A percentile compares a stretch with the other conserved stretches of the same genome.
phyloP scores from a whole-genome alignment of 1,140 invertebrate species.

The Trichonephila clavata region DNA sequence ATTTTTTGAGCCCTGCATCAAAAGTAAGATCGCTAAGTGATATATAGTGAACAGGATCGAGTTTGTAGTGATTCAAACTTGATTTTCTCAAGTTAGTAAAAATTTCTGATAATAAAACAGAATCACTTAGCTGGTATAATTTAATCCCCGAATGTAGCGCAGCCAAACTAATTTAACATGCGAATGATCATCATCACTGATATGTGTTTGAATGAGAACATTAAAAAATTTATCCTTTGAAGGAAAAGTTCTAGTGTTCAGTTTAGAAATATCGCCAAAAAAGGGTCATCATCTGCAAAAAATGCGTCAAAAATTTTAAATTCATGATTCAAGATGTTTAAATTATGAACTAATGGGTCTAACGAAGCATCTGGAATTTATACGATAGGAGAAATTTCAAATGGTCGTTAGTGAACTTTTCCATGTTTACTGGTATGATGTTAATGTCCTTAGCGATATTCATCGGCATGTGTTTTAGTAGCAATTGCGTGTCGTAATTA shows the following conservation, averaged over 20 bases:
- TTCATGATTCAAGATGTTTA: not conserved
- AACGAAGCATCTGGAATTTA: not conserved
- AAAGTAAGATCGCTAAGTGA: not conserved
- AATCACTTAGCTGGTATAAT: too few relatives aligned
- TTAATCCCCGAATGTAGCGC: too few relatives aligned
- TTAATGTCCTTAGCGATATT: not conserved
- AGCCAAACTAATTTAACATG: too few relatives aligned
- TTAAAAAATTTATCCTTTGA: conserved; percentile 12
- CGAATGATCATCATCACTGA: not conserved
- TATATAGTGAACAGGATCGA: conserved; percentile 31
- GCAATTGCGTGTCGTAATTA: not conserved
- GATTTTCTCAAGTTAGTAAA: not conserved
- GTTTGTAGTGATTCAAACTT: not conserved
- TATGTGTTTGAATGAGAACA: not conserved
- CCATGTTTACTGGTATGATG: not conserved
- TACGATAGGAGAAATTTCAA: not conserved
- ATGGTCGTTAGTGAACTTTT: not conserved
- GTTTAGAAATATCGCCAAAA: not conserved
- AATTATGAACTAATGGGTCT: not conserved
- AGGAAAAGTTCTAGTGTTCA: not conserved
- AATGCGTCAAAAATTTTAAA: not conserved
- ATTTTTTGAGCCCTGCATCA: not conserved
- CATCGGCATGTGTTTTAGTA: not conserved
- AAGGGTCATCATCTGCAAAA: not conserved
- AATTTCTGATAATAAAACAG: too few relatives aligned